Evolutionary conservation across 2,113 vertebrate species (phyloP).

Genomic region (Hylia prasina): DNA sequence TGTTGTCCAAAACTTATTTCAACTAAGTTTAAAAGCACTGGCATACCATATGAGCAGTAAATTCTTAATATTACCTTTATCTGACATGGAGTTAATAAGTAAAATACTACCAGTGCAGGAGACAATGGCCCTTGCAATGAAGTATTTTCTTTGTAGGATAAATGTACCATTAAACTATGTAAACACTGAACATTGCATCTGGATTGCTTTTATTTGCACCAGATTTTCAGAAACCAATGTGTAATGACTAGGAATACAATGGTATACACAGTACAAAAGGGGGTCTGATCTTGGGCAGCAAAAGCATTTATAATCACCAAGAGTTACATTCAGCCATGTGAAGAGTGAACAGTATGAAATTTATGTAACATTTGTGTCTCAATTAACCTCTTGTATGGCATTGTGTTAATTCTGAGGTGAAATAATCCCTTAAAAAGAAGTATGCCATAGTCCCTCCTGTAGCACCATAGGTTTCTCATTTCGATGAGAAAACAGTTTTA

Average conservation of each 20-base stretch:
- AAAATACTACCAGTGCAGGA: not conserved
- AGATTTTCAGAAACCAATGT: not conserved
- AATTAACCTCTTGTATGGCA: not conserved
- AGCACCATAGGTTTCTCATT: not conserved
- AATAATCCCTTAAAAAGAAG: not conserved
- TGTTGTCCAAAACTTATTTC: not conserved
- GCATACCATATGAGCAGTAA: not conserved
- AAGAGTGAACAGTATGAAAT: not conserved
- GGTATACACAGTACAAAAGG: not conserved
- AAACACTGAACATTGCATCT: not conserved
- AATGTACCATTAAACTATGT: not conserved
- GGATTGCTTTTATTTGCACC: not conserved
- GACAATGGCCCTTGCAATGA: not conserved
- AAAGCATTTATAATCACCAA: slow-evolving; percentile 11
- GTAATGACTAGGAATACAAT: not conserved
- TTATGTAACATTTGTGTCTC: not conserved
- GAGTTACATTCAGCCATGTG: not conserved
- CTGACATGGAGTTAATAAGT: not conserved
- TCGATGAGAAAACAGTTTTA: not conserved
- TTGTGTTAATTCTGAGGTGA: not conserved
- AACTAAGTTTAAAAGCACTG: not conserved
- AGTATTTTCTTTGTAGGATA: not conserved
- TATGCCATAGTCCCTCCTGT: not conserved
- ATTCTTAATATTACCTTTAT: not conserved
- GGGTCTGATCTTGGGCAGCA: not conserved